A percentile compares a stretch with the other conserved stretches of the same genome.
Evolutionary conservation across 35 echinoderm and acorn worm genomes (phyloP).

Genomic region (Chiridota heheva): DNA sequence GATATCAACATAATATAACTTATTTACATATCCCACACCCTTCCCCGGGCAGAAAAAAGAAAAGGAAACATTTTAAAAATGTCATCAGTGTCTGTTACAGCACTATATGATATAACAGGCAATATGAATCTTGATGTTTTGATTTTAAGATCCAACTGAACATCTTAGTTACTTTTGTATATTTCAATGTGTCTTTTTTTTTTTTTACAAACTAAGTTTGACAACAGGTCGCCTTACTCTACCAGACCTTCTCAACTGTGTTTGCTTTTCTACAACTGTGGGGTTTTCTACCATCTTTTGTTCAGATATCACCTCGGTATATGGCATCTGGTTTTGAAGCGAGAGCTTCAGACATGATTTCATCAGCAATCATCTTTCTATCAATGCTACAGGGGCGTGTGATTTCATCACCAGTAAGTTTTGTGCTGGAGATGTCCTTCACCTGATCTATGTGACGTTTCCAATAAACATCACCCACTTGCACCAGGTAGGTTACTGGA

Average conservation of each 20-base stretch:
- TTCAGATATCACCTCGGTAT: neutral
- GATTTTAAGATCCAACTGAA: neutral
- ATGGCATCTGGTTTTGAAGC: neutral
- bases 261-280: neutral
- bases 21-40: neutral
- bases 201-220: neutral
- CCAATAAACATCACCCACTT: slow-evolving; percentile 16
- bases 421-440: neutral
- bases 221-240: neutral
- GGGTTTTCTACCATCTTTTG: neutral
- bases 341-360: neutral
- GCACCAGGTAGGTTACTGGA: neutral
- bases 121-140: neutral
- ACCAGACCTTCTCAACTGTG: neutral
- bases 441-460: slow-evolving; percentile 29
- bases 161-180: neutral
- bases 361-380: neutral
- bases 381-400: neutral
- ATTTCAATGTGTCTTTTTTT: neutral
- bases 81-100: neutral
- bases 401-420: neutral
- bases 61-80: neutral
- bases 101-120: neutral
- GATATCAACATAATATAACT: too few relatives aligned
- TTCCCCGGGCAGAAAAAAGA: neutral